These are phyloP conservation scores for Sardinella longiceps DNA, from an alignment of 2,797 vertebrate species.

Conservation along the genomic window DNA sequence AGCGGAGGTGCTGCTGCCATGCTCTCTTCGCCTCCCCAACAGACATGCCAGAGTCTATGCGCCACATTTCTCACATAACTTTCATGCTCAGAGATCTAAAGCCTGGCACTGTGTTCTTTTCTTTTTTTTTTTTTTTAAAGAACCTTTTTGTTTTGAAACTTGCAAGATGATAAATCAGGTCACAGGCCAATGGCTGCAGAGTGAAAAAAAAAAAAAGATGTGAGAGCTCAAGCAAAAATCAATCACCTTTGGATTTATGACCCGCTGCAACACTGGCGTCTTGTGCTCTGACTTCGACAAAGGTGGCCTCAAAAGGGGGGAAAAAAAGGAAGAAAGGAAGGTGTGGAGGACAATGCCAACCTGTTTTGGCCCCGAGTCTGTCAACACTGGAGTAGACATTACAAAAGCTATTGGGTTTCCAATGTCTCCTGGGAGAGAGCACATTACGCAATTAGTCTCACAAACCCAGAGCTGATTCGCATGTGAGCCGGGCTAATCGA, in stretches of 20 bases:
- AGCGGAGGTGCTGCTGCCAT: background rate
- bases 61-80: constrained; percentile 39
- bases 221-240: background rate
- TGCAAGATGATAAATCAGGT: constrained; percentile 22
- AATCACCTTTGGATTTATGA: background rate
- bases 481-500: constrained; percentile 40
- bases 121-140: constrained; percentile 3
- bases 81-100: constrained; percentile 12
- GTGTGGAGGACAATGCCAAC: background rate
- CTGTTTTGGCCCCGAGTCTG: background rate
- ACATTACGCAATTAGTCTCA: constrained; percentile 30
- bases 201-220: constrained; percentile 20
- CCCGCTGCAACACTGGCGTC: background rate
- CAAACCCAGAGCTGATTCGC: constrained; percentile 32
- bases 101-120: constrained; percentile 1
- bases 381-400: background rate
- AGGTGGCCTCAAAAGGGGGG: background rate
- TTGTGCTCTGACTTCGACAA: background rate
- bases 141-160: background rate
- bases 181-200: constrained; percentile 4
- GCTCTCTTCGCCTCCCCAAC: constrained; percentile 33
- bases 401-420: background rate
- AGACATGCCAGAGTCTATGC: constrained; percentile 28
- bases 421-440: constrained; percentile 10
- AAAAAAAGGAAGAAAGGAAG: background rate